Base-by-base conservation (phyloP, 2,113 vertebrate genomes). In the Plotosus lineatus region DNA sequence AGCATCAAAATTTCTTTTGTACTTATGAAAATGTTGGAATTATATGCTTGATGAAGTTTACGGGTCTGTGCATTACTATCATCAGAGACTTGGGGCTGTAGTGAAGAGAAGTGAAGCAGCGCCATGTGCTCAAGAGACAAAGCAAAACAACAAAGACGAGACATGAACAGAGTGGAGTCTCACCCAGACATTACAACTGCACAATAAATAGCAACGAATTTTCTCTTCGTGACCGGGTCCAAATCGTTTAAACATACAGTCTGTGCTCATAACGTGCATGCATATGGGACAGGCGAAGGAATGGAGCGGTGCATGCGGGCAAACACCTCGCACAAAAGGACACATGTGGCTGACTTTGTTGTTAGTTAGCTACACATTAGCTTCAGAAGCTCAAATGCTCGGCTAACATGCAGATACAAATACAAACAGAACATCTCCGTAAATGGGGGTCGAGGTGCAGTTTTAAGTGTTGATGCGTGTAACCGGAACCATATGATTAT, bases 41-140 rank as follows among this genome's bases (percentile, higher is more conserved):
- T 0, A 15, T 44, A 15, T 4, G 31, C 4, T 19, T 9, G 9
- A 48, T 9, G 1, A 19, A 1, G 9, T 21, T 6, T 6, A 12
- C 21, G 26, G 21, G 2, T 15, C 7, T 26, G 2, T 9, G 12
- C 3, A 10, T 8, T 2, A 31, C 28, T 26, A 15, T 3, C 7
- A 46, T 38, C 12, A 19, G 19, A 51, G 17, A 3, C 14, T 15
- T 7, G 8, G 65, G 3, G 46, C 7, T 38, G 17, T 2, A 3
- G 12, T 28, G 55, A 61, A 1, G 19, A 23, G 66, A 36, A 12
- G 46, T 1, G 19, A 12, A 36, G 28, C 46, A 51, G 82, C 92
- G 93, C 95, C 95, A 96, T 95, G 95, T 96, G 95, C 94, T 95
- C 95, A 88, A n/a, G 87, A 85, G 89, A 96, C 95, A 96, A 95